A percentile compares a stretch with the other conserved stretches of the same genome.
Conservation (phyloP, 1,140 invertebrate genomes). For the Solenopsis invicta region DNA sequence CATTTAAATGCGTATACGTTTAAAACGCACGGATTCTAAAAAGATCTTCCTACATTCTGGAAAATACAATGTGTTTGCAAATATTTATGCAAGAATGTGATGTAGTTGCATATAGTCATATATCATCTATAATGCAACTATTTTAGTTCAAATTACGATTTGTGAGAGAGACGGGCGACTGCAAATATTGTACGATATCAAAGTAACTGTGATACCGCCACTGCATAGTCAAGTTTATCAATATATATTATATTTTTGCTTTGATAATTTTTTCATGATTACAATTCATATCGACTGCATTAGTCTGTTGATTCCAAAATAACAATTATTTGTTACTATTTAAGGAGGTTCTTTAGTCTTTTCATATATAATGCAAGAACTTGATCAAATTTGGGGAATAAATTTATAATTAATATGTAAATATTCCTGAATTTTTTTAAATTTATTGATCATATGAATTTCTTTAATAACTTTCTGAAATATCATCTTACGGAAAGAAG, state of each 20-base stretch:
- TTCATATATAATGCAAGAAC: too few species aligned
- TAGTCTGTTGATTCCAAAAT: neutral
- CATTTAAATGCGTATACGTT: neutral
- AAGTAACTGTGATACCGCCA: slow-evolving; percentile 76
- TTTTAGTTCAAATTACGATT: slow-evolving; percentile 39
- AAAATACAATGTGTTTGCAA: slow-evolving; percentile 27
- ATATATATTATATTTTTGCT: slow-evolving; percentile 39
- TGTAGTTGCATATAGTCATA: slow-evolving; percentile 29
- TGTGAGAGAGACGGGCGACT: slow-evolving; percentile 34
- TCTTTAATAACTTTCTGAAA: too few species aligned
- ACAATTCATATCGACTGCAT: neutral
- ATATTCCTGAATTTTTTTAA: too few species aligned
- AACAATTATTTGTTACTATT: neutral
- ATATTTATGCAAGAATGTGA: slow-evolving; percentile 36
- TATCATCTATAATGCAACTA: slow-evolving; percentile 51
- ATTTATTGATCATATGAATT: too few species aligned
- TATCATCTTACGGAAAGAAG: too few species aligned
- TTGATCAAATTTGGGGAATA: too few species aligned
- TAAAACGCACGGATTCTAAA: slow-evolving; percentile 31
- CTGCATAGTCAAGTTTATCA: slow-evolving; percentile 56
- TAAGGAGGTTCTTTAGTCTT: neutral
- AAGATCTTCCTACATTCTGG: neutral
- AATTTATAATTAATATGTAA: too few species aligned
- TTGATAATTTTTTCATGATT: slow-evolving; percentile 23
- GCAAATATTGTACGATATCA: slow-evolving; percentile 74